Evolutionary conservation across 2,797 vertebrate genomes (phyloP).

Genomic region (Syngnathus rostellatus): DNA sequence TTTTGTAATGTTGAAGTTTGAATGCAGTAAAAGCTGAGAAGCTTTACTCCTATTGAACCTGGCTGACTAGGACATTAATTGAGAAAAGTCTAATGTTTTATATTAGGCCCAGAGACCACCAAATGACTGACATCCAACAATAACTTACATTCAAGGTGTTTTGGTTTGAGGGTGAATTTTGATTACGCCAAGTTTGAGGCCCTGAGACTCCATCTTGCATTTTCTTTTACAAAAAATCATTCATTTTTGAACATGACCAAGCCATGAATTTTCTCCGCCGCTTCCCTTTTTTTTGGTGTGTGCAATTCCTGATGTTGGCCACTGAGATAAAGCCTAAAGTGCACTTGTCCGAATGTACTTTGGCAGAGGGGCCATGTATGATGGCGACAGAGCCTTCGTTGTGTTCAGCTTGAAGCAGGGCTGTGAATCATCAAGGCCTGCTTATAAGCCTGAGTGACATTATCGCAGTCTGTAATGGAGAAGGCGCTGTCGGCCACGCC

Average conservation of each 20-base stretch:
- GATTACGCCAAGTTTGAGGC: not conserved
- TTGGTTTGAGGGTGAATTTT: not conserved
- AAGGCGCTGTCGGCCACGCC: conserved; percentile 73
- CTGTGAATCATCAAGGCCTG: conserved; percentile 57
- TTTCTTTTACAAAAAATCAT: not conserved
- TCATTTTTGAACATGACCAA: not conserved
- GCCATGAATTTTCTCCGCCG: not conserved
- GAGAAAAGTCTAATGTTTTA: not conserved
- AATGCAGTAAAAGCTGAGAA: conserved; percentile 15
- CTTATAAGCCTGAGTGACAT: conserved; percentile 68
- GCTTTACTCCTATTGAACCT: conserved; percentile 6
- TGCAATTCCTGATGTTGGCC: conserved; percentile 26
- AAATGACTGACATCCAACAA: not conserved
- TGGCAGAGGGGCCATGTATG: conserved; percentile 16
- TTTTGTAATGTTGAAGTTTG: conserved; percentile 27
- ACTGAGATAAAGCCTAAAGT: not conserved
- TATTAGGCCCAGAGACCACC: not conserved
- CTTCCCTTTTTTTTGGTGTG: conserved; percentile 45
- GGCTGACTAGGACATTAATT: conserved; percentile 4
- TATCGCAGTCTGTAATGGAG: conserved; percentile 76
- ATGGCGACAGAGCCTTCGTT: not conserved
- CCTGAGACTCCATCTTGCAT: not conserved
- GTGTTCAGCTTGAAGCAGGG: conserved; percentile 64
- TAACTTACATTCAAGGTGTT: conserved; percentile 1
- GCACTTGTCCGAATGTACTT: conserved; percentile 22